Evolutionary conservation across 2,888 invertebrate species (phyloP).

Genomic region (Salticus scenicus): DNA sequence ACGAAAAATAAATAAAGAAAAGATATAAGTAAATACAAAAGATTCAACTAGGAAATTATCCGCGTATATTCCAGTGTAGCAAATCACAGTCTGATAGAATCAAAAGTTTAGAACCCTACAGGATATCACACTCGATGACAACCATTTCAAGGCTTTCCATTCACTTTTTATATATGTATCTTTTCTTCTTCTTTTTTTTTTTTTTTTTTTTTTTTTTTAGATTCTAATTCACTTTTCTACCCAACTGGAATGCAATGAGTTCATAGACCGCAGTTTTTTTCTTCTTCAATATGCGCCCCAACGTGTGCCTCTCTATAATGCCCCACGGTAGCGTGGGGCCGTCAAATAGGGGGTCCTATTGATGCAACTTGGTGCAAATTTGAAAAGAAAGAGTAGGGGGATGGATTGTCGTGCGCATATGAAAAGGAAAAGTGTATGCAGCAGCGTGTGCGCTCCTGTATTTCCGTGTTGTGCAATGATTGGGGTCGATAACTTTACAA

Average conservation of each 20-base stretch:
- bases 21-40: too few species aligned
- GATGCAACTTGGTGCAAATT: conserved; percentile 31
- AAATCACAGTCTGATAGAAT: conserved; percentile 56
- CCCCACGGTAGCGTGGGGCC: conserved; percentile 30
- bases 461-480: not conserved
- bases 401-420: too few species aligned
- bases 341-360: conserved; percentile 44
- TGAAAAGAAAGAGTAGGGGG: not conserved
- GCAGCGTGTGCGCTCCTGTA: not conserved
- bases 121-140: conserved; percentile 45
- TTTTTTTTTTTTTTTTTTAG: too few species aligned
- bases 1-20: not conserved
- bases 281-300: conserved; percentile 20
- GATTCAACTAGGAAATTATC: not conserved
- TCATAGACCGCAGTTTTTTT: conserved; percentile 57
- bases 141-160: conserved; percentile 16
- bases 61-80: not conserved
- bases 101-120: conserved; percentile 42
- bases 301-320: conserved; percentile 35
- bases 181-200: too few species aligned
- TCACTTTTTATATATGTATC: conserved; percentile 53
- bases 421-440: too few species aligned
- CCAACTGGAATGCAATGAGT: conserved; percentile 58
- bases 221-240: conserved; percentile 35
- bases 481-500: not conserved